Evolutionary conservation across 2,888 invertebrate species (phyloP).

Genomic region (Agrenia bidenticulata): DNA sequence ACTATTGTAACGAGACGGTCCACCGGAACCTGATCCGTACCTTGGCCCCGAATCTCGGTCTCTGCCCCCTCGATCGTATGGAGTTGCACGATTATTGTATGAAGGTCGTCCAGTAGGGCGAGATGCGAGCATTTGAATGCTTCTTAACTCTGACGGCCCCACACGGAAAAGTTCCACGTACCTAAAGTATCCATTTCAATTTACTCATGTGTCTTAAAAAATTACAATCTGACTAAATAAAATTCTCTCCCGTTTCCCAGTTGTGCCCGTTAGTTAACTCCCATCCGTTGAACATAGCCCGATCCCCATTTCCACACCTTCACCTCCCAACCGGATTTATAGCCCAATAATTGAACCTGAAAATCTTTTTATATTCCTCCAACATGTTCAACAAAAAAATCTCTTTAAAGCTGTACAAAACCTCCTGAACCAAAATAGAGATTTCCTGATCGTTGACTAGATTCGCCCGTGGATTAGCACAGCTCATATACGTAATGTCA

Average conservation of each 20-base stretch:
- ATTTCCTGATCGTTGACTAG: no score
- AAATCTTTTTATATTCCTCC: no score
- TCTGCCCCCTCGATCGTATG: conserved; percentile 42
- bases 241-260: conserved; percentile 5
- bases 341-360: no score
- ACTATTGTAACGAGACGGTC: conserved; percentile 34
- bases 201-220: no score
- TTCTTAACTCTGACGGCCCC: conserved; percentile 44
- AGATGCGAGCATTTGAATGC: conserved; percentile 32
- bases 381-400: no score
- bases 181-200: conserved; percentile 25
- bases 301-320: background rate
- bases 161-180: conserved; percentile 52
- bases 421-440: no score
- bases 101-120: conserved; percentile 23
- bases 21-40: conserved; percentile 22
- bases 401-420: no score
- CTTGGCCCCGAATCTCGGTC: conserved; percentile 25
- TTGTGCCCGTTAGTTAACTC: background rate
- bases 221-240: background rate
- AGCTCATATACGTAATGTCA: no score
- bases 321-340: no score
- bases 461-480: no score
- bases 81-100: conserved; percentile 31
- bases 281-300: background rate